A percentile compares a stretch with the other conserved stretches of the same genome.
phyloP scores from a whole-genome alignment of 2,797 vertebrate genomes.

The Eulemur mongoz region DNA sequence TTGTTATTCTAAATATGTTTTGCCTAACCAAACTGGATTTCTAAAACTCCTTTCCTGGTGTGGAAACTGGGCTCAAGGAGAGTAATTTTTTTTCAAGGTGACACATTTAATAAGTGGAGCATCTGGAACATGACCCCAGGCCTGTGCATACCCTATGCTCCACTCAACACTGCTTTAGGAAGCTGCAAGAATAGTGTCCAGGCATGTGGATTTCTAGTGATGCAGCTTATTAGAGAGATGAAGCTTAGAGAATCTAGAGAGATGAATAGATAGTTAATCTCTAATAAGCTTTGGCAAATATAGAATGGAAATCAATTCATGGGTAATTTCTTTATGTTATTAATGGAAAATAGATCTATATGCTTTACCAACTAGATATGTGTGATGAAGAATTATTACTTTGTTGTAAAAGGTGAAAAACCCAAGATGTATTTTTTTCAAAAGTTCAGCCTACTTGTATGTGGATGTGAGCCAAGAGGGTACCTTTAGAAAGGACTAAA shows the following conservation, averaged over 20 bases:
- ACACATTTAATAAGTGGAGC: neutral
- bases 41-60: neutral
- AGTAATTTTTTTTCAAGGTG: neutral
- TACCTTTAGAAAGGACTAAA: neutral
- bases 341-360: neutral
- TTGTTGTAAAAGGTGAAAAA: neutral
- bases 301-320: neutral
- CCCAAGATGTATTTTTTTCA: neutral
- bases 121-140: neutral
- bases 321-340: neutral
- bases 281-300: neutral
- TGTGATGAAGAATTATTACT: neutral
- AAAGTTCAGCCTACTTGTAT: neutral
- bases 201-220: neutral
- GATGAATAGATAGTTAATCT: neutral
- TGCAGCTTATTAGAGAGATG: neutral
- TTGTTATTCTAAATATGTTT: neutral
- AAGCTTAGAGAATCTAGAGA: neutral
- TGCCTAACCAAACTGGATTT: neutral
- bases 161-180: neutral
- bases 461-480: neutral
- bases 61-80: neutral
- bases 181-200: neutral
- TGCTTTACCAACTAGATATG: neutral
- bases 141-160: neutral